phyloP scores from a whole-genome alignment of 2,888 invertebrate species.

The Cybosia mesomella region DNA sequence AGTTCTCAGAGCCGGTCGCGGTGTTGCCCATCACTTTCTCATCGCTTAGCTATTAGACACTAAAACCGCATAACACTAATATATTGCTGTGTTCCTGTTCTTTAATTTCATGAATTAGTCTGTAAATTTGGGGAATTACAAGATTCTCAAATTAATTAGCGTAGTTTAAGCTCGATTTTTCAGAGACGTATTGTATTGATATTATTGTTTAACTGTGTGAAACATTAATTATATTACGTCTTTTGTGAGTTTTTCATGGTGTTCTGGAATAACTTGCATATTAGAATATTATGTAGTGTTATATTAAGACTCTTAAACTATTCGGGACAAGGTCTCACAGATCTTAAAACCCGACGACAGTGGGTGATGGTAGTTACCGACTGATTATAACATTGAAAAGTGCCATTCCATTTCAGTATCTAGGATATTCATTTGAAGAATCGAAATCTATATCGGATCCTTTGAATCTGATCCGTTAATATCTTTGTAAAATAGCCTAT shows the following conservation, averaged over 20 bases:
- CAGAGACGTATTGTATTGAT: background rate
- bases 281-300: background rate
- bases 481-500: background rate
- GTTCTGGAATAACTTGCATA: no score
- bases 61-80: background rate
- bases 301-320: background rate
- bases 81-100: background rate
- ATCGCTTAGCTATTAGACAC: constrained; percentile 51
- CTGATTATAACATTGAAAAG: background rate
- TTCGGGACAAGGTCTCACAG: no score
- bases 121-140: background rate
- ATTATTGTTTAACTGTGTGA: background rate
- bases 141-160: background rate
- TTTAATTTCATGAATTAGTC: background rate
- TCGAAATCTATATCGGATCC: no score
- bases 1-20: constrained; percentile 89
- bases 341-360: no score
- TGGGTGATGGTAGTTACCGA: background rate
- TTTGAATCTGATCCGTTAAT: no score
- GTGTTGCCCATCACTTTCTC: constrained; percentile 88
- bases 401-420: constrained; percentile 2
- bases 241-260: no score
- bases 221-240: no score
- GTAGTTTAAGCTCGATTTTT: background rate
- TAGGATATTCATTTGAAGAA: background rate